These are phyloP conservation scores for Sisyra terminalis DNA, from an alignment of 2,888 invertebrate species.

Conservation along the genomic window DNA sequence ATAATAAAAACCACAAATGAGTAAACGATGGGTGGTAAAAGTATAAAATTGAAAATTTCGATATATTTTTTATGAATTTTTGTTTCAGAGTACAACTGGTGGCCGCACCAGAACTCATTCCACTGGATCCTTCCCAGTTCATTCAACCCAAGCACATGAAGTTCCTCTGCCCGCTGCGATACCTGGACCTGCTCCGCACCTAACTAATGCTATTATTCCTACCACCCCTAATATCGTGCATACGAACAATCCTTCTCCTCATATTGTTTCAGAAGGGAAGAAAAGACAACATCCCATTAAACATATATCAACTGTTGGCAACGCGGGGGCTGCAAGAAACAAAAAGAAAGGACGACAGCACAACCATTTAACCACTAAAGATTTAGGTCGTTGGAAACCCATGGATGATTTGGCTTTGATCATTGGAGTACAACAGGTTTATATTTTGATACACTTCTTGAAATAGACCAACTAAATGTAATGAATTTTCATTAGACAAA, in stretches of 20 bases:
- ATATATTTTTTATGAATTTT: neutral
- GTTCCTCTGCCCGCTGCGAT: conserved; percentile 14
- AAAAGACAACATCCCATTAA: conserved; percentile 28
- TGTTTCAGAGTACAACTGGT: conserved; percentile 10
- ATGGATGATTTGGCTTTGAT: conserved; percentile 91
- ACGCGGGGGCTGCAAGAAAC: conserved; percentile 27
- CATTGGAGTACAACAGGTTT: conserved; percentile 77
- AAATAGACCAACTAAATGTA: too few relatives aligned
- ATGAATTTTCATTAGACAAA: conserved; percentile 35
- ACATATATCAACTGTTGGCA: conserved; percentile 14
- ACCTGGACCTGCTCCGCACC: conserved; percentile 9
- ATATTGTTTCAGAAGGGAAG: conserved; percentile 18
- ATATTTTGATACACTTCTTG: too few relatives aligned
- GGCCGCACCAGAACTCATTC: conserved; percentile 13
- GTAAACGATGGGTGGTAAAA: too few relatives aligned
- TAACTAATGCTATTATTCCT: conserved; percentile 14
- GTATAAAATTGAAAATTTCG: neutral
- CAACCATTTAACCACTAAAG: conserved; percentile 58
- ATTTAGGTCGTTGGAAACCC: conserved; percentile 91
- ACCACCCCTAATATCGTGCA: conserved; percentile 22
- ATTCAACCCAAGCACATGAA: conserved; percentile 12
- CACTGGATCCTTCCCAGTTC: conserved; percentile 2
- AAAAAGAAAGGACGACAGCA: conserved; percentile 45
- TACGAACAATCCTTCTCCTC: conserved; percentile 20
- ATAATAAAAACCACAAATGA: neutral